These are phyloP conservation scores for Terrapene triunguis DNA, from an alignment of 2,113 vertebrate genomes.

Conservation along the genomic window DNA sequence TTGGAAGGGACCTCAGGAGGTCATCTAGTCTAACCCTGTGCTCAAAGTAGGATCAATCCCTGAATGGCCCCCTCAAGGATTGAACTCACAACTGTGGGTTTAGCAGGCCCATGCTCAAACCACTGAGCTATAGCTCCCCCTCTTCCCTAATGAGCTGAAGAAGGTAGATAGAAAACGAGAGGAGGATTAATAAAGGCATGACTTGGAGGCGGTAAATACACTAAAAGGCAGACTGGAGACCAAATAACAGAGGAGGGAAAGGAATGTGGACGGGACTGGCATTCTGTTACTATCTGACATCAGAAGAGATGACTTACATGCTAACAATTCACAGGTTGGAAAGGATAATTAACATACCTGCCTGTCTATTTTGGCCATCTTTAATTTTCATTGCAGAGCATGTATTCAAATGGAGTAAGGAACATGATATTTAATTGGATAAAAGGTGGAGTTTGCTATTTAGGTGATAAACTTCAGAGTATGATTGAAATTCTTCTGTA, in stretches of 20 bases:
- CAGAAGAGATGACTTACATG: constrained; percentile 66
- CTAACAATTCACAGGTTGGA: constrained; percentile 68
- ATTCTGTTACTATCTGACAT: not conserved
- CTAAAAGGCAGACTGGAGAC: not conserved
- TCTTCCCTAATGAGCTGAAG: not conserved
- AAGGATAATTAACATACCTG: constrained; percentile 73
- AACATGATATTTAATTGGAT: not conserved
- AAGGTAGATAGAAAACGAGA: not conserved
- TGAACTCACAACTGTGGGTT: too few relatives aligned
- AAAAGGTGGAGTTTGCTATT: not conserved
- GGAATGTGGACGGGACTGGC: constrained; percentile 4
- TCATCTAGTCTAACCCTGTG: too few relatives aligned
- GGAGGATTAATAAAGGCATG: not conserved
- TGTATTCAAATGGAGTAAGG: constrained; percentile 7
- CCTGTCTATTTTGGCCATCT: constrained; percentile 36
- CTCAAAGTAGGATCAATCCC: too few relatives aligned
- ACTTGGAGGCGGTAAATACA: not conserved
- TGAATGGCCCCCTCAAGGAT: too few relatives aligned
- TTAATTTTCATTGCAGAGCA: not conserved
- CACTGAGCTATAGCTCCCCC: too few relatives aligned
- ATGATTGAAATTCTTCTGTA: not conserved
- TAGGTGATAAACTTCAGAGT: not conserved
- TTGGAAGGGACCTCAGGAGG: too few relatives aligned
- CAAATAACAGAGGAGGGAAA: not conserved
- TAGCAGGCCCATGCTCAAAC: too few relatives aligned